Percentiles rank a stretch among this genome's conserved stretches.
Conservation (phyloP, 2,113 vertebrate genomes). For the Apeltes quadracus region DNA sequence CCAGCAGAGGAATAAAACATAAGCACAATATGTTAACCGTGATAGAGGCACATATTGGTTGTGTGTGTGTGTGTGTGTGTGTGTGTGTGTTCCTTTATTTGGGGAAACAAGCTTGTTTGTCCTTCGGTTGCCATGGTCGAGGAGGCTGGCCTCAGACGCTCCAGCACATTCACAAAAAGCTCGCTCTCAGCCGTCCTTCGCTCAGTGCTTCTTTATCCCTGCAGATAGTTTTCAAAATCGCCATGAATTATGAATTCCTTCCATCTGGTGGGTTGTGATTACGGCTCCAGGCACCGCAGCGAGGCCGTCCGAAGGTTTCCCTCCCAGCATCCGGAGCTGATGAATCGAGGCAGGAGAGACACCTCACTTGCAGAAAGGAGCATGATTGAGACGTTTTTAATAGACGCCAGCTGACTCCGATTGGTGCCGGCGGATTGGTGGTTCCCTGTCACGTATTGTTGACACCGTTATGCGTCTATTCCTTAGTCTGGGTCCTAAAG, state of each 20-base stretch:
- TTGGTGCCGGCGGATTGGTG: not conserved
- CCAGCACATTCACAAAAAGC: not conserved
- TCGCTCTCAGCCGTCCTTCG: not conserved
- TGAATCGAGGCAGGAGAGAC: constrained; percentile 16
- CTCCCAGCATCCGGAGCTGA: constrained; percentile 5
- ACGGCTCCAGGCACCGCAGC: constrained; percentile 15
- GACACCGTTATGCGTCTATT: not conserved
- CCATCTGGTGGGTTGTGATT: constrained; percentile 49
- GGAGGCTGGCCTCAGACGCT: constrained; percentile 21
- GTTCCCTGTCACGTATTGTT: not conserved
- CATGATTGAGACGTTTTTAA: not conserved
- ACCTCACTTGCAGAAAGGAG: not conserved
- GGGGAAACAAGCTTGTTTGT: constrained; percentile 11
- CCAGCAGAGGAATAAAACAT: not conserved
- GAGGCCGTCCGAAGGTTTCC: constrained; percentile 14
- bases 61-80: not conserved
- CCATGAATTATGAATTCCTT: constrained; percentile 55
- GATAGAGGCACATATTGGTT: not conserved
- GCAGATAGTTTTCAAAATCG: constrained; percentile 35
- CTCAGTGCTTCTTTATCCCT: not conserved
- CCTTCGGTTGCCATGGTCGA: not conserved
- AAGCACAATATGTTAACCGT: not conserved
- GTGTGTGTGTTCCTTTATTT: not conserved
- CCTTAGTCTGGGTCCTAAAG: not conserved
- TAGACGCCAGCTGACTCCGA: not conserved